A percentile compares a stretch with the other conserved stretches of the same genome.
Conservation (phyloP, 2,113 vertebrate species). For the Gymnogyps californianus region DNA sequence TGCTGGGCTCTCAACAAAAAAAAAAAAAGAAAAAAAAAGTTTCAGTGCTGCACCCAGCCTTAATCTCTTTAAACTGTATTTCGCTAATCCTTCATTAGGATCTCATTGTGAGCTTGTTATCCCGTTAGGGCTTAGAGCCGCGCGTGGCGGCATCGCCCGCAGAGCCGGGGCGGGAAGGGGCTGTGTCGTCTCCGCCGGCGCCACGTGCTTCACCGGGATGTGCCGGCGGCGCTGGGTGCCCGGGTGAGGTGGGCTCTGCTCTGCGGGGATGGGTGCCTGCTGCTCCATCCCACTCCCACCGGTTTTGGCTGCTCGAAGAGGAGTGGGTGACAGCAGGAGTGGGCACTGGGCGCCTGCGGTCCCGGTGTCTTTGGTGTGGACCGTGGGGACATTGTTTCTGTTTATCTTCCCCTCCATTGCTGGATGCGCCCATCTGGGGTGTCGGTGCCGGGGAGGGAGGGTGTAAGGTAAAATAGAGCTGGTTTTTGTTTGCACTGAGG, state of each 20-base stretch:
- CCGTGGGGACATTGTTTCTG: rapidly evolving
- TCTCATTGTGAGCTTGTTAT: constrained; percentile 61
- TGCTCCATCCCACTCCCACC: rapidly evolving
- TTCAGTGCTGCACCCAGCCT: background rate
- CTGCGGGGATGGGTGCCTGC: background rate
- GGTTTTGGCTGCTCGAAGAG: background rate
- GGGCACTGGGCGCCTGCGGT: rapidly evolving
- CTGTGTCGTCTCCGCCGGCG: rapidly evolving
- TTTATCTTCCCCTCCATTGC: background rate
- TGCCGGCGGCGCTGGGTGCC: background rate
- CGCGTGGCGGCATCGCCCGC: background rate
- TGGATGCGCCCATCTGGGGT: rapidly evolving
- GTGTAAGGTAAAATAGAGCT: rapidly evolving
- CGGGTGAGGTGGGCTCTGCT: background rate
- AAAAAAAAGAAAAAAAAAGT: background rate
- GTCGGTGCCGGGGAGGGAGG: rapidly evolving
- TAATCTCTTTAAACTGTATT: constrained; percentile 44
- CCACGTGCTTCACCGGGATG: background rate
- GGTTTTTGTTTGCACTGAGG: background rate
- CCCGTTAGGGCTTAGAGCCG: constrained; percentile 27
- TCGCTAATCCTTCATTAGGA: constrained; percentile 51
- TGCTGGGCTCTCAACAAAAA: background rate
- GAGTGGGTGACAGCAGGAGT: background rate
- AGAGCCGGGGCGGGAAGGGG: background rate
- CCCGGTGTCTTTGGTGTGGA: rapidly evolving